Evolutionary conservation across 2,113 vertebrate genomes (phyloP).

Genomic region (Cygnus buccinator): DNA sequence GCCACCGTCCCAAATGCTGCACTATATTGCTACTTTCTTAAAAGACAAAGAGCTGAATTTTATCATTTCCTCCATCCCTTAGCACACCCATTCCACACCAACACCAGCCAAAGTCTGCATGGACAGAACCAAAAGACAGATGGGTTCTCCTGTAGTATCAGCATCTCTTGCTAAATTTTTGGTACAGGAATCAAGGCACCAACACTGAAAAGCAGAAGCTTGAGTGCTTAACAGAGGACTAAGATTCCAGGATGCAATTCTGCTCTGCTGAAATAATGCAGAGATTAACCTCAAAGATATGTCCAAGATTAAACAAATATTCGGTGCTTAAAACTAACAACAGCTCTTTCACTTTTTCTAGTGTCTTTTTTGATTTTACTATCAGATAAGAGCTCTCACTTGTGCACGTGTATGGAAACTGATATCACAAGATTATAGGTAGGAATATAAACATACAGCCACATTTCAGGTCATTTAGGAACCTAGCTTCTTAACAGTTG

Average conservation of each 20-base stretch:
- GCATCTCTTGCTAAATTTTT: background rate
- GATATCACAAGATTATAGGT: background rate
- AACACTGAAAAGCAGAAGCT: background rate
- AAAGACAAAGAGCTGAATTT: background rate
- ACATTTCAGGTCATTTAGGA: background rate
- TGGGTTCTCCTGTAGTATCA: background rate
- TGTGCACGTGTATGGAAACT: accelerated
- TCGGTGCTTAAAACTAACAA: background rate
- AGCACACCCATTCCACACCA: background rate
- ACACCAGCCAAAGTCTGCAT: background rate
- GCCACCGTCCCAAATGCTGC: background rate
- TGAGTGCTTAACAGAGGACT: background rate
- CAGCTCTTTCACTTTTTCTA: background rate
- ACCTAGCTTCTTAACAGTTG: background rate
- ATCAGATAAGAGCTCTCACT: background rate
- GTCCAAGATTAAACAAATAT: background rate
- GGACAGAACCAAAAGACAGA: background rate
- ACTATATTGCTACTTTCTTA: background rate
- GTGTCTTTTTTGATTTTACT: background rate
- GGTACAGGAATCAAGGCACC: background rate
- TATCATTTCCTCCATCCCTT: background rate
- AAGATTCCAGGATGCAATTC: background rate
- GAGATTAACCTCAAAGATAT: background rate
- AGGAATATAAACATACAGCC: background rate
- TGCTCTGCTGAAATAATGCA: background rate